A percentile compares a stretch with the other conserved stretches of the same genome.
These are phyloP conservation scores for Girardinichthys multiradiatus DNA, from an alignment of 2,113 vertebrate genomes.

Conservation along the genomic window DNA sequence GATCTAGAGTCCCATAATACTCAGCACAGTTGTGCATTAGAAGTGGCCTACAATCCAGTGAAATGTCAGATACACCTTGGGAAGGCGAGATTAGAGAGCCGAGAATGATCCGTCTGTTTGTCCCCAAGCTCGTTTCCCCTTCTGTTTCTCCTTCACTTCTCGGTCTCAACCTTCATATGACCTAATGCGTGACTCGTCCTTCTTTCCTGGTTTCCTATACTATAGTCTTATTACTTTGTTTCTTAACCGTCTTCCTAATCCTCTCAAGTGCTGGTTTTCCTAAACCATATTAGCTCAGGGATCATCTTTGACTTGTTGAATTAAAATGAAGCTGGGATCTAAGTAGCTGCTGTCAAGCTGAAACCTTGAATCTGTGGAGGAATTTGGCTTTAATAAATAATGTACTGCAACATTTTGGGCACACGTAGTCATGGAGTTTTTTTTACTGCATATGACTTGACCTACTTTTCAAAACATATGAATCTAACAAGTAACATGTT, in stretches of 20 bases:
- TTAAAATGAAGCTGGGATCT: constrained; percentile 53
- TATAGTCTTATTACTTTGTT: constrained; percentile 35
- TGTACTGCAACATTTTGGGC: neutral
- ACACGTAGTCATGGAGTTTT: no score
- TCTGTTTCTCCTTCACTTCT: constrained; percentile 10
- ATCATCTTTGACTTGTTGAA: constrained; percentile 64
- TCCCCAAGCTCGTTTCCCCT: constrained; percentile 1
- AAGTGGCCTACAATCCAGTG: constrained; percentile 45
- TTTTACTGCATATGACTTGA: no score
- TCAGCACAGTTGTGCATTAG: constrained; percentile 28
- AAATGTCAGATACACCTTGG: constrained; percentile 65
- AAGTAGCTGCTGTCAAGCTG: constrained; percentile 36
- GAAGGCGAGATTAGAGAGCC: constrained; percentile 56
- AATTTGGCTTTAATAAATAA: constrained; percentile 27
- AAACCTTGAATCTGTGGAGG: constrained; percentile 32
- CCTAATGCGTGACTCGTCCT: neutral
- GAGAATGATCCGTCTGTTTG: constrained; percentile 18
- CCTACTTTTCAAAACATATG: no score
- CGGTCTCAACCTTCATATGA: constrained; percentile 8
- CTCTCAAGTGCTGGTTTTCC: constrained; percentile 61
- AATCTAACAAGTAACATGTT: no score
- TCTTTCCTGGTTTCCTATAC: constrained; percentile 6
- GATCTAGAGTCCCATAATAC: constrained; percentile 23
- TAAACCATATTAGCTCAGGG: constrained; percentile 69
- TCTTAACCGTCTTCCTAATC: constrained; percentile 51